Base-by-base conservation (phyloP, 2,113 vertebrate genomes). In the Cottus gobio region DNA sequence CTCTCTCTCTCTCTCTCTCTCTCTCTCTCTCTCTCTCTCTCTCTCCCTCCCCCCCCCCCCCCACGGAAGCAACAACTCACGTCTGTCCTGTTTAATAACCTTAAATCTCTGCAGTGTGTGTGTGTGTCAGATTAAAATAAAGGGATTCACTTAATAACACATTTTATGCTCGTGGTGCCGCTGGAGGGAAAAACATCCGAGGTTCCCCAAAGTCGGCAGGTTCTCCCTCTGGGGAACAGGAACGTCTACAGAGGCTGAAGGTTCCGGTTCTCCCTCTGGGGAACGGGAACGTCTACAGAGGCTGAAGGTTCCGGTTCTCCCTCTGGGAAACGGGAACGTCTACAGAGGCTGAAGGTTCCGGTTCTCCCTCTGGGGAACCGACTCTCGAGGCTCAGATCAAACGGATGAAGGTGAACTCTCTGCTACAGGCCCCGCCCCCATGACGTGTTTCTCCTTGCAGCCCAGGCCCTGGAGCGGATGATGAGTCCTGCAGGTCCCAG, bases 381-480 rank as follows among this genome's bases (percentile, higher is more conserved):
- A n/a, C n/a, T n/a, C n/a, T n/a, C n/a, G n/a, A n/a, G n/a, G n/a
- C n/a, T n/a, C n/a, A n/a, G n/a, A n/a, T n/a, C n/a, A n/a, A n/a
- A n/a, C n/a, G n/a, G n/a, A n/a, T n/a, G n/a, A n/a, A n/a, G n/a
- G 20, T 22, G 48, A 50, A 46, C 15, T 46, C 22, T 34, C 7
- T 39, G 7, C 67, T 77, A 7, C 62, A 44, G 28, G 34, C 34
- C 57, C 3, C 61, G 7, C 61, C 42, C 68, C 26, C 34, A 20
- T 36, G 34, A 37, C 63, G 1, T 42, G 3, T 85, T 4, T 82
- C 22, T 82, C 20, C 58, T 76, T 91, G 84, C 86, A 99, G 98
- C 96, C 89, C 97, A 97, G 94, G 97, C 97, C 85, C 95, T 98
- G 93, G 96, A 97, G 94, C 96, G 96, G 93, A 98, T 97, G 97